Percentiles rank a stretch among this genome's conserved stretches.
phyloP scores from a whole-genome alignment of 2,113 vertebrate genomes.

The Lota lota region DNA sequence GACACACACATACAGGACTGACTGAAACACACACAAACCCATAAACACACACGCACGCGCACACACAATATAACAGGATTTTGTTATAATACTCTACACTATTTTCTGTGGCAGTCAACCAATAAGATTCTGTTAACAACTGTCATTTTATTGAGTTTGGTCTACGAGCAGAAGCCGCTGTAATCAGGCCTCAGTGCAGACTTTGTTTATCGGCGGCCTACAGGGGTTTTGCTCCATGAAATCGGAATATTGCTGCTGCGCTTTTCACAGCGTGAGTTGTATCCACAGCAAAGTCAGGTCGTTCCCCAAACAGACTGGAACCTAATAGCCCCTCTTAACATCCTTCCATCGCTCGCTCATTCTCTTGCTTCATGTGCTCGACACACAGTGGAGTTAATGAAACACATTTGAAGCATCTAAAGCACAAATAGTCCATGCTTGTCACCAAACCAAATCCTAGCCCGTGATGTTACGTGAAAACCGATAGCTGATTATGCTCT shows the following conservation, averaged over 20 bases:
- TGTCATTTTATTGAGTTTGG: no score
- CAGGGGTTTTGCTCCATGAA: constrained; percentile 22
- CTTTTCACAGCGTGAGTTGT: constrained; percentile 28
- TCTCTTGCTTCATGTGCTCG: neutral
- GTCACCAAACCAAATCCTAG: neutral
- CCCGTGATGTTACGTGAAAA: neutral
- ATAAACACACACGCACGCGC: no score
- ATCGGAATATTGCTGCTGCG: constrained; percentile 39
- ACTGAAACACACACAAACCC: neutral
- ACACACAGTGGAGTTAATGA: neutral
- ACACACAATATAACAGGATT: no score
- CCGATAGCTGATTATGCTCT: neutral
- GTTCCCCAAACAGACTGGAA: constrained; percentile 19
- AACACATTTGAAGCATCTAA: constrained; percentile 8
- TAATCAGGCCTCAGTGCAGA: constrained; percentile 27
- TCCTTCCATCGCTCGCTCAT: constrained; percentile 3
- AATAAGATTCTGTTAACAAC: no score
- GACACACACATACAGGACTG: constrained; percentile 13
- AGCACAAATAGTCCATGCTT: constrained; percentile 19
- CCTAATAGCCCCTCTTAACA: constrained; percentile 20
- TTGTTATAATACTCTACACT: no score
- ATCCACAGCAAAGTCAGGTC: constrained; percentile 18
- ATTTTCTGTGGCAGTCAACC: no score
- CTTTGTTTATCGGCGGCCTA: constrained; percentile 6
- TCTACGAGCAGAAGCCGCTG: constrained; percentile 16